Evolutionary conservation across 2,888 invertebrate genomes (phyloP), one percentile per base, ranked within the genome.

Genomic region (Melanotus villosus): DNA sequence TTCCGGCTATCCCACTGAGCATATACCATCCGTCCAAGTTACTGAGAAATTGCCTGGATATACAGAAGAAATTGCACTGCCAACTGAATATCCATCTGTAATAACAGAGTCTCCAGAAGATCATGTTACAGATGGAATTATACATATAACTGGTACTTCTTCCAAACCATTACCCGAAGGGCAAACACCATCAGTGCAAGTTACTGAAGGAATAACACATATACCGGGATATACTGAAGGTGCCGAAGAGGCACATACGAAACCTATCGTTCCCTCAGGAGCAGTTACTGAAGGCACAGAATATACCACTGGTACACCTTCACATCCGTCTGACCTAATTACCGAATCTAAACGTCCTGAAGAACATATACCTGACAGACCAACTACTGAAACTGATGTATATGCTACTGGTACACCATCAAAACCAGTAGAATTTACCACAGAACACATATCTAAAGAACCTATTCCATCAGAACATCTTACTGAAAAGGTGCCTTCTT

Each of bases 401-500:
- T 5, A 52, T 9, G 4, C 23, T 23, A 6, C 21, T 23, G 36
- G 59, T 57, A n/a, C n/a, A n/a, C n/a, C n/a, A n/a, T n/a, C n/a
- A n/a, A n/a, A n/a, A n/a, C n/a, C n/a, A n/a, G n/a, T n/a, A n/a
- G n/a, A n/a, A n/a, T n/a, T n/a, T n/a, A n/a, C n/a, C n/a, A n/a
- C n/a, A n/a, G n/a, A n/a, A n/a, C n/a, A n/a, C n/a, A n/a, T n/a
- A n/a, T n/a, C n/a, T n/a, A n/a, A n/a, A n/a, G n/a, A n/a, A n/a
- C 45, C 30, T 18, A 47, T 16, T 3, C 12, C 18, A 14, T 7
- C 18, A 26, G 68, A 68, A 64, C 64, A 67, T 34, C 73, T 69
- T 58, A 56, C 74, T 18, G 60, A 73, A 65, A n/a, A n/a, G n/a
- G n/a, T n/a, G n/a, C 65, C 71, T 65, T 43, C 73, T 26, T 7